phyloP scores from a whole-genome alignment of 2,113 vertebrate species.

The Procavia capensis region DNA sequence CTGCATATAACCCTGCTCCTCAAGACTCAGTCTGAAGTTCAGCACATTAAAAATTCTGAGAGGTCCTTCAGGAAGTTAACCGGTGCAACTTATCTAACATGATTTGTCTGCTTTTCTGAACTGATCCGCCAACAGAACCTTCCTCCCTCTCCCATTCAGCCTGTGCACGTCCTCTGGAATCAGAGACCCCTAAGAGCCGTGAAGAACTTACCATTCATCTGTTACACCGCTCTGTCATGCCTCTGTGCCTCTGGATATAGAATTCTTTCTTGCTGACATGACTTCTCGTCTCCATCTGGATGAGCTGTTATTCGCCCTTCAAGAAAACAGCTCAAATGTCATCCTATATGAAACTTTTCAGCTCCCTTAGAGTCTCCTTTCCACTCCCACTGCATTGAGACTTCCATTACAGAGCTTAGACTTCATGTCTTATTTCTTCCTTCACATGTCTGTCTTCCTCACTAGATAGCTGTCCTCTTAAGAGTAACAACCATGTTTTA shows the following conservation, averaged over 20 bases:
- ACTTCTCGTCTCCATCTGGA: not conserved
- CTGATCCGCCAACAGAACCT: not conserved
- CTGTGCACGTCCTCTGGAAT: not conserved
- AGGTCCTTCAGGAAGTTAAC: not conserved
- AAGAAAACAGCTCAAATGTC: constrained; percentile 14
- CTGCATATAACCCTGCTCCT: not conserved
- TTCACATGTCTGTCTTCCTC: not conserved
- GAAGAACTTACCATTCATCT: not conserved
- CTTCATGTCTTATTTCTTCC: not conserved
- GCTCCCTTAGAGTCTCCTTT: not conserved
- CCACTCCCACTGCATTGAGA: not conserved
- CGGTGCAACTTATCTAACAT: not conserved
- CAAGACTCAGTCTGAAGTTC: not conserved
- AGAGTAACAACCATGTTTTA: not conserved
- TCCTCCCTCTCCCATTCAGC: not conserved
- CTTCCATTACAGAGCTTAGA: not conserved
- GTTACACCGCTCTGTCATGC: not conserved
- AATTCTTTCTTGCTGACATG: not conserved
- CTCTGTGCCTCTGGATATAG: not conserved
- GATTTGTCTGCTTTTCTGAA: not conserved
- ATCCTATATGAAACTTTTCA: not conserved
- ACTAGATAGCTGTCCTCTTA: not conserved
- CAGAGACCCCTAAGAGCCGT: not conserved
- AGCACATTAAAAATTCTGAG: not conserved
- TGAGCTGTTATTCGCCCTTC: constrained; percentile 14